Conservation (phyloP, 2,113 vertebrate species). For the Entosphenus tridentatus region DNA sequence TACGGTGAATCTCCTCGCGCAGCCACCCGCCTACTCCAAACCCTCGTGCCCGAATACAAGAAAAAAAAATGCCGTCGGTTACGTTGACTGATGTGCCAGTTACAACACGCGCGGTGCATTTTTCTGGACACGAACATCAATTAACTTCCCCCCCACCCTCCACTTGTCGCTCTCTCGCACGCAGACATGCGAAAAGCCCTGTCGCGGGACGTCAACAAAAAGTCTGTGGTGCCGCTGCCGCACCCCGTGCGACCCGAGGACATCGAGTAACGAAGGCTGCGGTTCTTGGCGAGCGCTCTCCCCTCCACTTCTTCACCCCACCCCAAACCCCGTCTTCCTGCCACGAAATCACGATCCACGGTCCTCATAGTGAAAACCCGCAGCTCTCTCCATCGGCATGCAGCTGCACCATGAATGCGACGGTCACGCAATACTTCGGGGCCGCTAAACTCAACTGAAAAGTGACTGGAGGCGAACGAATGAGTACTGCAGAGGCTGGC, state of each 20-base stretch:
- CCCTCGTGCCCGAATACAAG: background rate
- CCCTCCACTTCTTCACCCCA: too few relatives aligned
- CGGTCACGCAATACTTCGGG: too few relatives aligned
- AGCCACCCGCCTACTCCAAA: too few relatives aligned
- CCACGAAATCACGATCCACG: too few relatives aligned
- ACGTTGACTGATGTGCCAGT: background rate
- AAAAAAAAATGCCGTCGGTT: background rate
- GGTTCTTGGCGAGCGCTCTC: conserved; percentile 18
- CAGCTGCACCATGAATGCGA: too few relatives aligned
- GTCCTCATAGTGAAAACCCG: too few relatives aligned
- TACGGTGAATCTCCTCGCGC: conserved; percentile 33
- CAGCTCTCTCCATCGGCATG: too few relatives aligned
- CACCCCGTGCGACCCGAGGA: conserved; percentile 87
- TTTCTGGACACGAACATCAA: background rate
- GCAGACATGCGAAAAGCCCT: conserved; percentile 88
- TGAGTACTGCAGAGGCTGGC: too few relatives aligned
- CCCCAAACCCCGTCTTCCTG: too few relatives aligned
- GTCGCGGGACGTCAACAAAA: conserved; percentile 75
- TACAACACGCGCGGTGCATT: background rate
- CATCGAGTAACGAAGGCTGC: conserved; percentile 49
- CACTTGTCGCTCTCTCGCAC: conserved; percentile 5
- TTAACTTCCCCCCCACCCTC: conserved; percentile 8
- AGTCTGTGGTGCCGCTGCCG: conserved; percentile 71
- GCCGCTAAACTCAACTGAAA: too few relatives aligned
- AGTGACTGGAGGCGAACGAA: too few relatives aligned